Conservation (phyloP, 2,797 vertebrate genomes). For the Pelochelys cantorii region DNA sequence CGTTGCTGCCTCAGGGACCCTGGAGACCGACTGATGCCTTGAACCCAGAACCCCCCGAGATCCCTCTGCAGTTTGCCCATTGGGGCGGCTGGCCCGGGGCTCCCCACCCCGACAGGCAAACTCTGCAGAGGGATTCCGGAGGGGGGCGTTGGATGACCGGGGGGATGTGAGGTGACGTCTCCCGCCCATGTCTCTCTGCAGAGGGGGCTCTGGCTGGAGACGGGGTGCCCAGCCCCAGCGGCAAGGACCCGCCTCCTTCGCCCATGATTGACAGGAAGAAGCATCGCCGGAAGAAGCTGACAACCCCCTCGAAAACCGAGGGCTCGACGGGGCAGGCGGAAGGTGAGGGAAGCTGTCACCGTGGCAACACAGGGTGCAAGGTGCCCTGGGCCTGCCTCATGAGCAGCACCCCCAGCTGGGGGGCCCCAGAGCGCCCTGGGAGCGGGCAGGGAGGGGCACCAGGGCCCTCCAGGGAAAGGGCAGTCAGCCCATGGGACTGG, state of each 20-base stretch:
- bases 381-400: not conserved
- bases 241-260: conserved; percentile 88
- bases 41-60: not conserved
- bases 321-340: conserved; percentile 90
- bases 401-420: not conserved
- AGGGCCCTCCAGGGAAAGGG: not conserved
- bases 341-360: conserved; percentile 81
- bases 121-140: not conserved
- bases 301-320: conserved; percentile 94
- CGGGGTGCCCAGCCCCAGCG: conserved; percentile 74
- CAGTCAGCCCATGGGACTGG: not conserved
- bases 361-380: rapidly evolving
- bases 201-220: not conserved
- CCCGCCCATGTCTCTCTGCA: not conserved
- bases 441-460: not conserved
- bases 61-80: too few species aligned
- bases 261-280: conserved; percentile 95
- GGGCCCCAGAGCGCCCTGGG: not conserved
- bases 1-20: rapidly evolving
- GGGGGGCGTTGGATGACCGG: not conserved
- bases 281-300: conserved; percentile 93
- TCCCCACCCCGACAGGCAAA: not conserved
- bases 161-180: not conserved
- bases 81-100: not conserved
- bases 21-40: not conserved